Evolutionary conservation across 2,797 vertebrate genomes (phyloP), one percentile per base, ranked within the genome.

Genomic region (Tarsius wallacei): DNA sequence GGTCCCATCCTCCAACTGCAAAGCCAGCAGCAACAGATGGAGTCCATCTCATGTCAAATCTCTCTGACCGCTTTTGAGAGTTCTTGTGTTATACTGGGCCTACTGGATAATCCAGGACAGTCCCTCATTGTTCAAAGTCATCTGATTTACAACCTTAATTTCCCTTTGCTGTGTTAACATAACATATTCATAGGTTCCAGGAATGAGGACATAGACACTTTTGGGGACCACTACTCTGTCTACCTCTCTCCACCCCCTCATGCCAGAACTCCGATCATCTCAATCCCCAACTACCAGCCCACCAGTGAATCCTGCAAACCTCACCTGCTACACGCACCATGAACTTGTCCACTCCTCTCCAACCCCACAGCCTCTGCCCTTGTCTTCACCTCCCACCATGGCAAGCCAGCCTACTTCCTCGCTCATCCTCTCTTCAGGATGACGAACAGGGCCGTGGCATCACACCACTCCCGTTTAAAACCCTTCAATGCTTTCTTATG

Each of bases 121-220:
- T 1, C 7, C 10, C 22, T 36, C 4, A 8, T 17, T 42, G 42
- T 57, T 26, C 42, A 5, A 31, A 55, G 33, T 55, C 90, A 74
- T 19, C 7, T 4, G 31, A 78, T 0, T 17, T 5, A 13, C 10
- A 3, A 42, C 33, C 0, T 0, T 6, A 16, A 78, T 0, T 26
- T 22, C 64, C 49, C 64, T 61, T 3, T n/a, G 64, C 59, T 70
- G 5, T 0, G 10, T 14, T 42, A n/a, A 49, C 31, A 19, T 2
- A 3, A 33, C 5, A 7, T 7, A 53, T 0, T 26, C 33, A 21
- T 57, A 57, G 68, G 57, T 61, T 47, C 61, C 22, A 71, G 17
- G 64, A 28, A 68, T 7, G 15, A 70, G 55, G 3, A 57, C 8
- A 0, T 0, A 1, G 28, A 51, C 51, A 24, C n/a, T 33, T 47